A percentile compares a stretch with the other conserved stretches of the same genome.
Conservation (phyloP, 1,140 invertebrate species). For the Holotrichia oblita region DNA sequence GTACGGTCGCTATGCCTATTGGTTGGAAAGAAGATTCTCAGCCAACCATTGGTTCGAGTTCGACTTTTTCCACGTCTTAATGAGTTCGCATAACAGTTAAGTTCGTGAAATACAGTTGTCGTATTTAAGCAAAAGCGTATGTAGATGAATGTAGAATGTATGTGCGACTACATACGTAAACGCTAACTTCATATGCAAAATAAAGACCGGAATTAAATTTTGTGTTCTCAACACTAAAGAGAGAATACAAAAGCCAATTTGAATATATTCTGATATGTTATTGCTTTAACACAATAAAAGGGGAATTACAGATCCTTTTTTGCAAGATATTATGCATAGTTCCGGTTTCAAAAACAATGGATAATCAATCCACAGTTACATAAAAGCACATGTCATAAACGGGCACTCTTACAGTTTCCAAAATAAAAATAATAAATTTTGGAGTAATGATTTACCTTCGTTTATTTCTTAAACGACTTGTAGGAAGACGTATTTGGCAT, state of each 20-base stretch:
- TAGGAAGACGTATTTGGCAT: no score
- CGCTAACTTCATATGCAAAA: not conserved
- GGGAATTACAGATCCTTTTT: no score
- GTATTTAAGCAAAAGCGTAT: constrained; percentile 25
- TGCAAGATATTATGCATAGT: no score
- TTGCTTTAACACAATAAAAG: no score
- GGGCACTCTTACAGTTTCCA: no score
- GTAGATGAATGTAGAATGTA: constrained; percentile 16
- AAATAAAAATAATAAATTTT: no score
- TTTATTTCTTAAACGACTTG: no score
- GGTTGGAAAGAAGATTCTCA: constrained; percentile 52
- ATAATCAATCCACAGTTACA: no score
- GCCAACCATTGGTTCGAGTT: constrained; percentile 48
- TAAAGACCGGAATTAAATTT: not conserved
- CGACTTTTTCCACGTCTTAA: constrained; percentile 48
- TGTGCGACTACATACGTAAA: not conserved
- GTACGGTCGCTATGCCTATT: constrained; percentile 53
- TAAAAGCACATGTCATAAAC: no score
- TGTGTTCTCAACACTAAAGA: not conserved
- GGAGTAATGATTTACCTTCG: no score
- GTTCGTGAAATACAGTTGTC: constrained; percentile 42
- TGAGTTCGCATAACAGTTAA: constrained; percentile 52
- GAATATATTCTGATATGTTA: not conserved
- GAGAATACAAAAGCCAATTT: not conserved
- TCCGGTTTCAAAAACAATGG: no score